Evolutionary conservation across 2,888 invertebrate genomes (phyloP).

Genomic region (Shargacucullia verbasci): DNA sequence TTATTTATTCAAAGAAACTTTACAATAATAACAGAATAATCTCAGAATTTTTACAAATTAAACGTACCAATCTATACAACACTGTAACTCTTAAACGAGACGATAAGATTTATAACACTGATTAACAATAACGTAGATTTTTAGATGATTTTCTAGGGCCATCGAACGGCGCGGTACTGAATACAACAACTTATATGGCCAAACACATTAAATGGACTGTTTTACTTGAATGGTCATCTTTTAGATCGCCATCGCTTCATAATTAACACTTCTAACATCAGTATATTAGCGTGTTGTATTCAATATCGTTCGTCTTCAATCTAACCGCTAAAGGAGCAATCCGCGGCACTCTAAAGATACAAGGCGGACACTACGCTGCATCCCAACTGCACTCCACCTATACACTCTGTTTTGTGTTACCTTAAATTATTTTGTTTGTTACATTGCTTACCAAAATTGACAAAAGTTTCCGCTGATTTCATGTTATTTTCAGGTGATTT

Average conservation of each 20-base stretch:
- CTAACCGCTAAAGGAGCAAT: constrained; percentile 85
- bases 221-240: neutral
- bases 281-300: constrained; percentile 68
- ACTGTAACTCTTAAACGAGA: constrained; percentile 88
- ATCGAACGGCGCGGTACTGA: constrained; percentile 76
- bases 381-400: constrained; percentile 70
- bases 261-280: neutral
- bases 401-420: constrained; percentile 15
- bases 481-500: constrained; percentile 3
- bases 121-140: constrained; percentile 87
- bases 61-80: constrained; percentile 88
- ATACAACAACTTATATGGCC: constrained; percentile 67
- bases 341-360: constrained; percentile 84
- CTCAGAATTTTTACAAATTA: constrained; percentile 85
- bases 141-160: constrained; percentile 82
- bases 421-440: constrained; percentile 23
- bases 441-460: constrained; percentile 40
- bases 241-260: constrained; percentile 3
- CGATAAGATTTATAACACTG: constrained; percentile 88
- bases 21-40: constrained; percentile 88
- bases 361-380: constrained; percentile 84
- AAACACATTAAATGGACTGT: constrained; percentile 3
- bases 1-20: constrained; percentile 88
- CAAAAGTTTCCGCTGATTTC: constrained; percentile 19
- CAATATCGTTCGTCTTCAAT: constrained; percentile 73